phyloP scores from a whole-genome alignment of 35 echinoderm and acorn worm genomes.

The Patiria miniata region DNA sequence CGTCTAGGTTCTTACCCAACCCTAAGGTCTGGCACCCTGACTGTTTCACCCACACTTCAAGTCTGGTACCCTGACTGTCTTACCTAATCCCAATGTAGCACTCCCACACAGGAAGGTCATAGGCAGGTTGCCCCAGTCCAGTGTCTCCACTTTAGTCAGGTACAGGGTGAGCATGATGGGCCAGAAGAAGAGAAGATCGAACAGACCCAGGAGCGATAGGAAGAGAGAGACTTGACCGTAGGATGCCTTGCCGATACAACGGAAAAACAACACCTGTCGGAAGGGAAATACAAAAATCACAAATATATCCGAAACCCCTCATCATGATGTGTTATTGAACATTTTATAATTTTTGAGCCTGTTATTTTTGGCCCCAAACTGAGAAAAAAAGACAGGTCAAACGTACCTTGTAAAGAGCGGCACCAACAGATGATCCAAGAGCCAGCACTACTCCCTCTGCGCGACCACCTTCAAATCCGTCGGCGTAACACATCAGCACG shows the following conservation, averaged over 20 bases:
- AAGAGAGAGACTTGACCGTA: slow-evolving; percentile 93
- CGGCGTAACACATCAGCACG: slow-evolving; percentile 73
- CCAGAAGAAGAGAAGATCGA: slow-evolving; percentile 76
- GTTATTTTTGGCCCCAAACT: no score
- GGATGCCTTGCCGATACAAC: slow-evolving; percentile 70
- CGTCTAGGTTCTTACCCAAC: no score
- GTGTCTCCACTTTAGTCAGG: slow-evolving; percentile 55
- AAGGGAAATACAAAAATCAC: background rate
- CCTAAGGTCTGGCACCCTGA: no score
- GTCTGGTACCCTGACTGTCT: background rate
- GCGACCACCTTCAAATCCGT: slow-evolving; percentile 69
- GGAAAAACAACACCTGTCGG: slow-evolving; percentile 82
- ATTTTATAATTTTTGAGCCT: no score
- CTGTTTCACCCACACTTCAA: no score
- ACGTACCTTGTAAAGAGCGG: slow-evolving; percentile 90
- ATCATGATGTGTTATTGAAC: no score
- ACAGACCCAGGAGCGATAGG: slow-evolving; percentile 68
- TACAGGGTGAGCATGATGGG: slow-evolving; percentile 76
- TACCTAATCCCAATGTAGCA: slow-evolving; percentile 76
- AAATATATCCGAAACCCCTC: no score
- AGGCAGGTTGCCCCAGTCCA: slow-evolving; percentile 72
- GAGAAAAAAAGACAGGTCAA: background rate
- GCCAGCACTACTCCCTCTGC: slow-evolving; percentile 66
- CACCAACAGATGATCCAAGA: slow-evolving; percentile 69
- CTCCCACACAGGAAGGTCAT: slow-evolving; percentile 86